Percentiles rank a stretch among this genome's conserved stretches.
phyloP scores from a whole-genome alignment of 2,888 invertebrate species.

The Esperia sulphurella region DNA sequence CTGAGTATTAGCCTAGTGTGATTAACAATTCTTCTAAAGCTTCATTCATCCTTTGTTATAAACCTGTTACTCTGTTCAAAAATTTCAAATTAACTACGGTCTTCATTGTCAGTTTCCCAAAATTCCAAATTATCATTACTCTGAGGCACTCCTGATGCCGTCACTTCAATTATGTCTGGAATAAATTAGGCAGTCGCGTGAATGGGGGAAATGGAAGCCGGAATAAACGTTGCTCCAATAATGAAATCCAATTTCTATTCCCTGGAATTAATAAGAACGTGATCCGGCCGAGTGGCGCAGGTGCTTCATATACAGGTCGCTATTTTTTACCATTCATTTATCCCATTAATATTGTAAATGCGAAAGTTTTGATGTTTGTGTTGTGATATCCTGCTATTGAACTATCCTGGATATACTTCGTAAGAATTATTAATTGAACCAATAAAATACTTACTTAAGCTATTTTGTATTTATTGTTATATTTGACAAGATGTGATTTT shows the following conservation, averaged over 20 bases:
- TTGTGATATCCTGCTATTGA: no score
- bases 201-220: slow-evolving; percentile 43
- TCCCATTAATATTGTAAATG: no score
- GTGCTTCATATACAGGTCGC: slow-evolving; percentile 32
- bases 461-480: no score
- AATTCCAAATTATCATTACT: not conserved
- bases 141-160: slow-evolving; percentile 7
- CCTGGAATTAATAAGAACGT: slow-evolving; percentile 37
- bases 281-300: slow-evolving; percentile 33
- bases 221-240: slow-evolving; percentile 60
- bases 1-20: no score
- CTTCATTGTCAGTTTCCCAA: not conserved
- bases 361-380: no score
- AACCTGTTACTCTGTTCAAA: not conserved
- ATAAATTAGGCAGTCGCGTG: slow-evolving; percentile 52
- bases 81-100: not conserved
- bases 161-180: slow-evolving; percentile 49
- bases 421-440: no score
- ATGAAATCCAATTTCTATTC: slow-evolving; percentile 60
- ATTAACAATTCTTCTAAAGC: no score
- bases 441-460: no score
- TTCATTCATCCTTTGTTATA: no score
- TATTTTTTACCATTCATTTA: no score
- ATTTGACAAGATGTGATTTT: no score
- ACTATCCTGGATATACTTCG: no score